Evolutionary conservation across 2,113 vertebrate species (phyloP), one percentile per base, ranked within the genome.

Genomic region (Etia nguti): DNA sequence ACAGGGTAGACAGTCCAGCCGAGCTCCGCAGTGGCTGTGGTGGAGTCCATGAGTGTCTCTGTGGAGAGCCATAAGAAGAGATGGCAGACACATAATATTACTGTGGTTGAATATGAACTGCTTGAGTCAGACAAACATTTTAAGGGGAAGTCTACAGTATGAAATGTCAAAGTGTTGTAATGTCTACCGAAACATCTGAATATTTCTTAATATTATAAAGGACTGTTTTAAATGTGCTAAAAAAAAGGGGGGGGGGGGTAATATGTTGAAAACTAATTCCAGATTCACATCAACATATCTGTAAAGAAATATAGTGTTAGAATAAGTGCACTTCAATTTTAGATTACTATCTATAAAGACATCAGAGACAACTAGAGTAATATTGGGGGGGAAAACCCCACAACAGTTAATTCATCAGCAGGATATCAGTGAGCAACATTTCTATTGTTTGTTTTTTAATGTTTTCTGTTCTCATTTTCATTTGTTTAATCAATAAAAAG

Each of bases 11-110:
- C 98, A 0, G 96, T 99, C 99, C 99, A 99, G 92, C 99, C 98
- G 80, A 99, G 96, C 94, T 99, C 99, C 2, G 99, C 98, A 0
- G 99, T 99, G 1, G 99, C 99, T 1, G 98, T 99, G 10, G 99
- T 99, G 86, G 99, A 99, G 92, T 99, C 99, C 99, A 99, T 99
- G 93, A 99, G 95, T 0, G 97, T 99, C 96, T 99, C 99, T 99
- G 95, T 80, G 86, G 86, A 91, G 43, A 86, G 46, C 79, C 31
- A 24, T 29, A 80, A 86, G 82, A 60, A 86, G 31, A 92, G 31
- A 86, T 11, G 41, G 34, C 6, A 75, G 88, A 95, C 88, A 95
- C 65, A 86, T 46, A 18, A 87, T 79, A 84, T 41, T 4, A 16
- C 41, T 68, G 81, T 5, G 1, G 46, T 6, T 60, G 5, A 65